Evolutionary conservation across 1,140 invertebrate genomes (phyloP).

Genomic region (Lepidostoma basale): DNA sequence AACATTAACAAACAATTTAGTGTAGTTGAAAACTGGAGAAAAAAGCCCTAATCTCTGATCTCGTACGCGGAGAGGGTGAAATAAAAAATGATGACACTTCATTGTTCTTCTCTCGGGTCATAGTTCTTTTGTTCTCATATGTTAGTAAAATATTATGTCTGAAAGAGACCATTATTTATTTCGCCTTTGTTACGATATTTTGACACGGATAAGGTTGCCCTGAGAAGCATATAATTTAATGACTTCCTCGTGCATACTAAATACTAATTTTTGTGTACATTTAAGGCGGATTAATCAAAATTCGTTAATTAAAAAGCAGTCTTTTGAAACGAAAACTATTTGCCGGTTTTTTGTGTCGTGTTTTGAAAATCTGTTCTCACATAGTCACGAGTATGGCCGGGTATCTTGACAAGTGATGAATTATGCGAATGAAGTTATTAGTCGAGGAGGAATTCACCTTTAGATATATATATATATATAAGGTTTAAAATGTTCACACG

Average conservation of each 20-base stretch:
- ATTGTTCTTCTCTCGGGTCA: slow-evolving; percentile 43
- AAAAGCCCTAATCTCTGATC: slow-evolving; percentile 20
- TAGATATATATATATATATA: no score
- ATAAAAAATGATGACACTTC: slow-evolving; percentile 30
- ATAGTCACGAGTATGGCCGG: not conserved
- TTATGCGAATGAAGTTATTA: not conserved
- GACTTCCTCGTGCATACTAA: slow-evolving; percentile 2
- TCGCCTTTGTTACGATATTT: slow-evolving; percentile 38
- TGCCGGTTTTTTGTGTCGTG: not conserved
- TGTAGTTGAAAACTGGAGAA: no score
- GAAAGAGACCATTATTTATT: slow-evolving; percentile 38
- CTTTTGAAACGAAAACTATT: slow-evolving; percentile 5
- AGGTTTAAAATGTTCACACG: no score
- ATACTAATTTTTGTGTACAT: slow-evolving; percentile 13
- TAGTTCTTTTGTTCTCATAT: slow-evolving; percentile 39
- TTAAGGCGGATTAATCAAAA: slow-evolving; percentile 16
- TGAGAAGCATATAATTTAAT: slow-evolving; percentile 24
- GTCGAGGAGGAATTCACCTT: not conserved
- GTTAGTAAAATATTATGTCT: slow-evolving; percentile 15
- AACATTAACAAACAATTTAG: no score
- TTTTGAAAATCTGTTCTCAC: slow-evolving; percentile 6
- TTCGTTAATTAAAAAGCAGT: slow-evolving; percentile 14
- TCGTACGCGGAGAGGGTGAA: not conserved
- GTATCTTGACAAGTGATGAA: not conserved
- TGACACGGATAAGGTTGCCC: slow-evolving; percentile 33